phyloP scores from a whole-genome alignment of 2,113 vertebrate species.

The Holacanthus passer region DNA sequence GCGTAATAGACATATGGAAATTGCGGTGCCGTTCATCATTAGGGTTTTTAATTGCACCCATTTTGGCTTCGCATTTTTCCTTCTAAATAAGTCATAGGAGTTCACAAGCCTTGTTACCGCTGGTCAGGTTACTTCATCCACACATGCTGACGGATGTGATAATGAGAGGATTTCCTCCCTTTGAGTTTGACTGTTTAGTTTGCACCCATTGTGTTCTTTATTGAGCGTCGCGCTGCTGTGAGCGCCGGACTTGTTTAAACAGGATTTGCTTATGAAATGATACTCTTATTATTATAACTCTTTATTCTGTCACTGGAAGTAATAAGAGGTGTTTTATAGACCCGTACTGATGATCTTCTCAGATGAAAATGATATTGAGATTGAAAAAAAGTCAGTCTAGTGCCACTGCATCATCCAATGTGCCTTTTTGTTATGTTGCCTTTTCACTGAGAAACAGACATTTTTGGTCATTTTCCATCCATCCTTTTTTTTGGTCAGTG shows the following conservation, averaged over 20 bases:
- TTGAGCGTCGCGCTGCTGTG: background rate
- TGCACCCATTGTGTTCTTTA: slow-evolving; percentile 25
- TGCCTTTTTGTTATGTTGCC: background rate
- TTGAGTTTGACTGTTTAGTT: slow-evolving; percentile 11
- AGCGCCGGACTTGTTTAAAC: background rate
- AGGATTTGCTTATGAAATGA: background rate
- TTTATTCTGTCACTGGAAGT: background rate
- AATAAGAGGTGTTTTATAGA: background rate
- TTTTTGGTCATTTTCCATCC: background rate
- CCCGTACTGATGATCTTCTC: too few relatives aligned
- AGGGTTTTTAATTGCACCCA: slow-evolving; percentile 82
- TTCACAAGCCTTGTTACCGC: slow-evolving; percentile 54
- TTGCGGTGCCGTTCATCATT: slow-evolving; percentile 87
- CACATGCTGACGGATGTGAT: slow-evolving; percentile 20
- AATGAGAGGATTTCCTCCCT: slow-evolving; percentile 56
- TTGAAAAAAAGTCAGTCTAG: background rate
- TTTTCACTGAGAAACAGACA: background rate
- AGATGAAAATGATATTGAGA: background rate
- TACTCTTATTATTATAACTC: background rate
- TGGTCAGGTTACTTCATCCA: slow-evolving; percentile 30
- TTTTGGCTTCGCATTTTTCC: slow-evolving; percentile 60
- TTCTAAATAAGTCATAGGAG: slow-evolving; percentile 77
- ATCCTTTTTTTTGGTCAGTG: background rate
- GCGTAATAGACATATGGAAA: slow-evolving; percentile 85
- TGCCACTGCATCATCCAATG: background rate